A percentile compares a stretch with the other conserved stretches of the same genome.
Conservation (phyloP, 1,140 invertebrate genomes). For the silkworm (Bombyx mori) region ASM3026992v2 NC_085114.1:10738001-10738500, state of each 20-base stretch:
- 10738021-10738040: constrained; percentile 1
- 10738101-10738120: constrained; percentile 42
- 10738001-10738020: no score
- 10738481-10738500: constrained; percentile 14
- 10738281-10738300: constrained; percentile 19
- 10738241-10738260: neutral
- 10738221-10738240: constrained; percentile 19
- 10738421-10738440: constrained; percentile 18
- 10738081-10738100: constrained; percentile 49
- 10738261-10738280: neutral
- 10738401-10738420: constrained; percentile 9
- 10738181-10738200: constrained; percentile 35
- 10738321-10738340: constrained; percentile 51
- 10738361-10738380: constrained; percentile 39
- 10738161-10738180: constrained; percentile 51
- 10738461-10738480: constrained; percentile 34
- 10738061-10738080: constrained; percentile 41
- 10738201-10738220: constrained; percentile 28
- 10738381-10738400: constrained; percentile 25
- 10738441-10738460: constrained; percentile 11
- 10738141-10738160: constrained; percentile 50
- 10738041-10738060: constrained; percentile 41
- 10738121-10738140: constrained; percentile 54
- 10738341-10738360: constrained; percentile 51
- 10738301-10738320: constrained; percentile 50